Evolutionary conservation across 2,888 invertebrate species (phyloP), one percentile per base, ranked within the genome.

Genomic region (Nebria brevicollis): DNA sequence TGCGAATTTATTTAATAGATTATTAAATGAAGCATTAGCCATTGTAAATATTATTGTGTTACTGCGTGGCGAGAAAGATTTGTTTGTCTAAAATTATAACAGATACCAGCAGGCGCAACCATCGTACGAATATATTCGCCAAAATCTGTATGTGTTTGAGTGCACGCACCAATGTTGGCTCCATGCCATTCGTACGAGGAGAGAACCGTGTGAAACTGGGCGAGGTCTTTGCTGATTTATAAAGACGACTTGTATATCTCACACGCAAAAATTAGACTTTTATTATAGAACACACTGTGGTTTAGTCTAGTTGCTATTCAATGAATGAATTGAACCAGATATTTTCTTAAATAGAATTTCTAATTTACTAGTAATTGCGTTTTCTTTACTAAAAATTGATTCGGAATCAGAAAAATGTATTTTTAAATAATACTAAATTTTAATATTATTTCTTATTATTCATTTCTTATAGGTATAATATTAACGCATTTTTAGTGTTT

Each of bases 11-110:
- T 54, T 54, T 54, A 54, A 54, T 54, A 54, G 7, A 26, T 70
- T 70, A 34, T 70, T 15, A 70, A 80, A 80, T 68, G 75, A 80
- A 64, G 41, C 75, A 68, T 80, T 80, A 80, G 80, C 72, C 66
- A 80, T 80, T 65, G 43, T 80, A 80, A 80, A 80, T 80, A 80
- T 80, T 80, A 80, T 80, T 75, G 73, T 80, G 80, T 80, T 80
- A 80, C 70, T 54, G 54, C 73, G 42, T 80, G 80, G 25, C 72
- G 72, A 66, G 73, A 54, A 41, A 75, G 75, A 80, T 80, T 80
- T 80, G 80, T 80, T 75, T 80, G 75, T 75, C 80, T 80, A 80
- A 80, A 80, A 80, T 80, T 80, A 54, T 54, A 80, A 80, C 80
- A 75, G 65, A 80, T 72, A 66, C 79, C 74, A 54, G 68, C 66